Base-by-base conservation (phyloP, 2,113 vertebrate species). In the Ceyx melanurus region DNA sequence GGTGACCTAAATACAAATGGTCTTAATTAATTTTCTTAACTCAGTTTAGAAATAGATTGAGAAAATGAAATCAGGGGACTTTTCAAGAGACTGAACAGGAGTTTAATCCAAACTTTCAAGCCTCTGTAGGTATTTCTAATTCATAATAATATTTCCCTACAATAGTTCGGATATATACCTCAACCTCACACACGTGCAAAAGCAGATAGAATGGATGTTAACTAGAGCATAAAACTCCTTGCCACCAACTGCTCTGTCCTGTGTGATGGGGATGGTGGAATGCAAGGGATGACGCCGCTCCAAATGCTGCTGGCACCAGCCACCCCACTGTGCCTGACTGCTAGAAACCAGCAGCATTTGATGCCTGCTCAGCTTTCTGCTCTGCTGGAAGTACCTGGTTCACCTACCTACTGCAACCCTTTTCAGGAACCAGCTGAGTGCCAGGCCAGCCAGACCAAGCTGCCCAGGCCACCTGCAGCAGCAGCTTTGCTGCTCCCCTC, bases 321-420 rank as follows among this genome's bases (percentile, higher is more conserved):
- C 65, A 23, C 56, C 65, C 62, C 2, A 0, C 86, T 7, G 78
- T 46, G 86, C 82, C 4, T 2, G 72, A 40, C 58, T 57, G 68
- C 73, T 3, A 10, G 40, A 26, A 13, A 2, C 9, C 87, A 31
- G 50, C 71, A 53, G 86, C 0, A 0, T 3, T 35, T 4, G 1
- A 60, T n/a, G 2, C 6, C 15, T 0, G 64, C 68, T 33, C 71
- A 28, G 21, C 31, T 45, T 13, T 25, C 70, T 22, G 20, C 20
- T 56, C 90, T 76, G 71, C 79, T 56, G 67, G n/a, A 43, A 53
- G 72, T 12, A 7, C 68, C 90, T 58, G 60, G 58, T 29, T 29
- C 68, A 3, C 37, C 83, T 26, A 10, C 58, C 29, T 31, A 10
- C 6, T 25, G 66, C 67, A 74, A 62, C 21, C 28, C 3, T 0